Conservation (phyloP, 2,888 invertebrate genomes). For the Ferdinandea cuprea region DNA sequence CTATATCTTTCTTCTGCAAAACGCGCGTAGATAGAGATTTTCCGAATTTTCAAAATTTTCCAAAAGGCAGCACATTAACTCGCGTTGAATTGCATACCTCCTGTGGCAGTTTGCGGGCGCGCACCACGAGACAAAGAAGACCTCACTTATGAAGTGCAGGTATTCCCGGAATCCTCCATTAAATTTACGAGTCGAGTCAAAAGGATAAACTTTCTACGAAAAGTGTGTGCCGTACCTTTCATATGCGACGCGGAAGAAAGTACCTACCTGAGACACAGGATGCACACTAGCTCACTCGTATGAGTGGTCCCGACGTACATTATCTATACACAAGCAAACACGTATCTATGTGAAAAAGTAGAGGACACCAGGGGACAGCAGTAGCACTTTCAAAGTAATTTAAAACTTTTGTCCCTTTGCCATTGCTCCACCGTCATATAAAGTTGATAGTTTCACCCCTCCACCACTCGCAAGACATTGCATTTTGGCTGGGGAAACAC, state of each 20-base stretch:
- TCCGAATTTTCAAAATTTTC: neutral
- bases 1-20: neutral
- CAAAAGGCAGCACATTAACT: conserved; percentile 47
- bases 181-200: conserved; percentile 61
- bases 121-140: conserved; percentile 20
- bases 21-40: neutral
- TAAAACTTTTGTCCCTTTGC: conserved; percentile 69
- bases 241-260: conserved; percentile 22
- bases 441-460: conserved; percentile 69
- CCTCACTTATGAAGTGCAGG: conserved; percentile 62
- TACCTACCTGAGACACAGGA: conserved; percentile 56
- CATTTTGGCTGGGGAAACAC: conserved; percentile 65
- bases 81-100: conserved; percentile 36
- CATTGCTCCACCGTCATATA: conserved; percentile 60
- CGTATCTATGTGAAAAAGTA: conserved; percentile 6
- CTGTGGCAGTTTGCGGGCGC: conserved; percentile 38
- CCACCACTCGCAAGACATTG: conserved; percentile 67
- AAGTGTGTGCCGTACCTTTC: conserved; percentile 44
- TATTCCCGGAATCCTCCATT: conserved; percentile 68
- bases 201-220: conserved; percentile 61
- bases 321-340: conserved; percentile 1
- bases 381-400: conserved; percentile 59
- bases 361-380: conserved; percentile 17
- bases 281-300: conserved; percentile 34
- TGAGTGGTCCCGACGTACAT: conserved; percentile 2